These are phyloP conservation scores for Pangasius mekongensis DNA, from an alignment of 2,797 vertebrate genomes.

Conservation along the genomic window DNA sequence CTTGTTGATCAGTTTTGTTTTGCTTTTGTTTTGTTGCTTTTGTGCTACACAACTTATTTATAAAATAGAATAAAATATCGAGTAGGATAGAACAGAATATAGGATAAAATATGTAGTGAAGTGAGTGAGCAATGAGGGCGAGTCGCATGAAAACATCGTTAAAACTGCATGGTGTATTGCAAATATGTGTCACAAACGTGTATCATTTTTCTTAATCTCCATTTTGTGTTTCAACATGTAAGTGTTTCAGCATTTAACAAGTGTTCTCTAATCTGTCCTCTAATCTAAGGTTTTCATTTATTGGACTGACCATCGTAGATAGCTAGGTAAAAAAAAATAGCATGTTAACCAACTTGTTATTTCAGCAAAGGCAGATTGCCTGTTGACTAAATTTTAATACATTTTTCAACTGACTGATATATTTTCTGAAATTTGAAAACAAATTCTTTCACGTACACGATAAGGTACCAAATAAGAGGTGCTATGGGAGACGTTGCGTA, in stretches of 20 bases:
- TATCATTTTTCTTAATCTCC: no score
- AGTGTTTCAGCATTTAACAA: no score
- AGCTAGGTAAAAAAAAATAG: background rate
- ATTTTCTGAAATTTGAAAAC: no score
- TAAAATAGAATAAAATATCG: background rate
- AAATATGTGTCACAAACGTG: background rate
- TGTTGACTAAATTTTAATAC: background rate
- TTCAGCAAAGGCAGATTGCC: background rate
- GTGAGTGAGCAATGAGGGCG: background rate
- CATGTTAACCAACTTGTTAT: background rate
- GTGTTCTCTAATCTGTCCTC: background rate
- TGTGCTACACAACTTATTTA: background rate
- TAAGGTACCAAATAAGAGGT: background rate
- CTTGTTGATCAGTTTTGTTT: background rate
- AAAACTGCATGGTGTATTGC: background rate
- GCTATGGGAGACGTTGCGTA: rapidly evolving
- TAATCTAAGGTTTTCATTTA: background rate
- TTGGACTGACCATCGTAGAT: background rate
- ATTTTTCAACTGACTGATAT: background rate
- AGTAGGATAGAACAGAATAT: background rate
- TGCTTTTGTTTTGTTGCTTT: background rate
- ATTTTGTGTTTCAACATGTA: background rate
- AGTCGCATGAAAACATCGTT: background rate
- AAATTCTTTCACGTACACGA: no score
- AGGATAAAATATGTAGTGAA: background rate